A percentile compares a stretch with the other conserved stretches of the same genome.
These are phyloP conservation scores for Phytoseiulus persimilis DNA, from an alignment of 2,888 invertebrate species.

Conservation along the genomic window DNA sequence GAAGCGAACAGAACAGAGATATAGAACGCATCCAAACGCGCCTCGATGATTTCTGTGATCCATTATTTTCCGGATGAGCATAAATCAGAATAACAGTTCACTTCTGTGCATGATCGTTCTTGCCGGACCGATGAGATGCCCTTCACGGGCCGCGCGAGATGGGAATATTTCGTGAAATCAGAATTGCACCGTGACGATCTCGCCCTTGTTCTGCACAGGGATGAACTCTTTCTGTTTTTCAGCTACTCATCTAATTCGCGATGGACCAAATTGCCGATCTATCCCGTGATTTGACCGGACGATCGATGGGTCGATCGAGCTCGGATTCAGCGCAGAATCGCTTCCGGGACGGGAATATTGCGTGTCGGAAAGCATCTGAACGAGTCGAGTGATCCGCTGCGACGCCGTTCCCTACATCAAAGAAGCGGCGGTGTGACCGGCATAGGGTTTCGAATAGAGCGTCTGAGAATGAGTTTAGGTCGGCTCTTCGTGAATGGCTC, in stretches of 20 bases:
- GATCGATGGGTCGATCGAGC: no score
- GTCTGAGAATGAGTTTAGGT: no score
- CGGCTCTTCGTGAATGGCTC: no score
- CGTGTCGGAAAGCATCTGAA: no score
- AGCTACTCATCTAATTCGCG: background rate
- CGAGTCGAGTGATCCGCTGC: no score
- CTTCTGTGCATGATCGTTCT: background rate
- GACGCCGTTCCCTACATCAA: no score
- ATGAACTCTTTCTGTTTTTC: background rate
- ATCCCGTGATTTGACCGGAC: background rate
- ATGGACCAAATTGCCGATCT: background rate
- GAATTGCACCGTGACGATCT: background rate
- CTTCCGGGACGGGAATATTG: no score
- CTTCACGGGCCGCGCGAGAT: background rate
- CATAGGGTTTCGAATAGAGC: no score
- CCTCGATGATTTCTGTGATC: background rate
- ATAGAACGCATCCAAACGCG: background rate
- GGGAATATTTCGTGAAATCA: background rate
- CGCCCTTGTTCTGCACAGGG: background rate
- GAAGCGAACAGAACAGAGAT: background rate
- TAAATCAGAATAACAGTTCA: background rate
- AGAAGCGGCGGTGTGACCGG: no score
- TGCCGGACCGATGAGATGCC: background rate
- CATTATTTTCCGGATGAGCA: background rate
- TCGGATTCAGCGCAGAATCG: no score